Base-by-base conservation (phyloP, 2,797 vertebrate species). In the Tapirus indicus region DNA sequence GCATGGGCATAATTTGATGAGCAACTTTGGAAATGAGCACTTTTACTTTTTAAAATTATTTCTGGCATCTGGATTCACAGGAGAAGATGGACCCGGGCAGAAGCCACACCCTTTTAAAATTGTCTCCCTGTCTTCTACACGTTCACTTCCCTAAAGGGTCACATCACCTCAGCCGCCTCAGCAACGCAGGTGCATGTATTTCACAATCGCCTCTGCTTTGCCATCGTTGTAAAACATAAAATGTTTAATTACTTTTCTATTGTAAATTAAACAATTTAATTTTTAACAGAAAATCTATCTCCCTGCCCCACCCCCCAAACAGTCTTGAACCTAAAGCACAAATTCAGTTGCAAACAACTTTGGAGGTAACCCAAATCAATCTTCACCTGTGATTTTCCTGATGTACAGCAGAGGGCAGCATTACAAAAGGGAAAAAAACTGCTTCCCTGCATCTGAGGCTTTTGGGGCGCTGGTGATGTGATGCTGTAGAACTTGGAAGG, bases 341-440 rank as follows among this genome's bases (percentile, higher is more conserved):
- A 85, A 90, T 68, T 54, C 44, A 74, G 84, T 82, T 9, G 29
- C 11, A 12, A 58, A 29, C 60, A 80, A 68, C 29, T 60, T 56
- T 9, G 62, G 12, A 32, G 17, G 29, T 4, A 52, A 74, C 35
- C 25, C 21, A 0, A 14, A 12, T 27, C 6, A 2, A 3, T 84
- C 25, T 92, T 86, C 20, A 8, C 44, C 69, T 93, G 96, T 71
- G 44, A 68, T 17, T 91, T 94, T 93, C 27, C 4, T 17, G 3
- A 4, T n/a, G 49, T 47, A 93, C 97, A 96, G 94, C 35, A 97
- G 97, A 97, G 92, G 95, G 89, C 91, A 97, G 95, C 83, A 87
- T 6, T 9, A 23, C 23, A 78, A 88, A 14, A 72, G 32, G 14
- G 9, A 18, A 75, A 49, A 32, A 32, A 17, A 47, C 6, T 0